Base-by-base conservation (phyloP, 37 sponge, comb jelly and placozoan species). In the Halisarca cf. caerulea region DNA sequence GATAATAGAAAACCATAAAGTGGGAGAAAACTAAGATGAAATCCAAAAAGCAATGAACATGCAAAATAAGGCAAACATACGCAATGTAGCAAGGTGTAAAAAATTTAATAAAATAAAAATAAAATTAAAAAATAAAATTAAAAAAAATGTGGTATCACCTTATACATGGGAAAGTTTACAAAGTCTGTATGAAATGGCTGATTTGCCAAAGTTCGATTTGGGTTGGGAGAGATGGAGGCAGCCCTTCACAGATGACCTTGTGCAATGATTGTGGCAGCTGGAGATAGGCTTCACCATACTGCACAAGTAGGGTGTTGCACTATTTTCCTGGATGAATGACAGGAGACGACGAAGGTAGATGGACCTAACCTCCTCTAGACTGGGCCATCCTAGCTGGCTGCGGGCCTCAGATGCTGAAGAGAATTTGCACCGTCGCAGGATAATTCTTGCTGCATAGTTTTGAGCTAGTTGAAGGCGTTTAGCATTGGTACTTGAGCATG, bases 381-480 rank as follows among this genome's bases (percentile, higher is more conserved):
- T 34, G 3, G 6, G 41, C 72, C 72, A 71, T 34, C 72, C 72
- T 30, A 71, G 72, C 18, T 71, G 72, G 6, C 38, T 18, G 5
- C 72, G 72, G 5, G 72, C 72, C 21, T 71, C 72, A 5, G 72
- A 34, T 71, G 72, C 72, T 71, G 72, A 71, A 8, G 72, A 32
- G 32, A 37, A 71, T 39, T 37, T 71, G 7, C 38, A 18, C 39
- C 6, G 40, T 39, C 34, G 14, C 34, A 71, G 40, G 18, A 71
- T 71, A 36, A 71, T 36, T 33, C 72, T 71, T 34, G 72, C 72
- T 36, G 72, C 72, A 71, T 30, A 71, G 72, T 71, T 71, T 30
- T 71, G 72, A 36, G 72, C 72, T 9, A 71, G 72, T 37, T 71
- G 72, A 3, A 71, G 41, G 7, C 72, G 72, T 6, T 71, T 71